Evolutionary conservation across 2,113 vertebrate species (phyloP), one percentile per base, ranked within the genome.

Genomic region (Gavialis gangeticus): DNA sequence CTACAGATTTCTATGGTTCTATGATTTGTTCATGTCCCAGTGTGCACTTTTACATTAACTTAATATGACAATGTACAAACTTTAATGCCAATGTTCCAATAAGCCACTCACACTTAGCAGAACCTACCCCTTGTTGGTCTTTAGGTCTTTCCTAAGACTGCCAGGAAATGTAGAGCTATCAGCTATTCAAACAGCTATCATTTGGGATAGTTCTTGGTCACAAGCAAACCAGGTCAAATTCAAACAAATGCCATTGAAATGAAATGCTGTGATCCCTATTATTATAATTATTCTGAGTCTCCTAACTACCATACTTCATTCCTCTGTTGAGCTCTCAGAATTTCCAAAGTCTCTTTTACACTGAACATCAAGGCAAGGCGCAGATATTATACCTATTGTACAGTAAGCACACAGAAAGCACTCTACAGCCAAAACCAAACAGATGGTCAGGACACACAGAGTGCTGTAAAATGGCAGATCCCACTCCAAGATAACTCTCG

Each of bases 121-220:
- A 34, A 30, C 58, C 25, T 37, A 55, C 13, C 75, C 73, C 84
- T 88, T 46, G 46, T 46, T 79, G 2, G 1, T 75, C 62, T 79
- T 80, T 83, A 73, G 57, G 15, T 71, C 30, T 84, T 22, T 85
- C 37, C 22, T 79, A 37, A 67, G 81, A 27, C 0, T 3, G 57
- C 58, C 91, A 92, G 75, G 6, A 83, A 87, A 79, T 18, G 28
- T 19, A 37, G 46, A 46, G 46, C 46, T 46, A 46, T 46, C 46
- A 46, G 46, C 46, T 71, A 88, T 18, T 15, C 62, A 89, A 87
- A 27, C 0, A 1, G 73, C 63, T 84, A 89, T 54, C 83, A 62
- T 86, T 85, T 89, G 56, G 10, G 75, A 75, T 80, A 87, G 3
- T 59, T 85, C 25, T 84, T 21, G 78, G 16, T 57, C 24, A 91